phyloP scores from a whole-genome alignment of 2,888 invertebrate genomes.

The Pomacea canaliculata region DNA sequence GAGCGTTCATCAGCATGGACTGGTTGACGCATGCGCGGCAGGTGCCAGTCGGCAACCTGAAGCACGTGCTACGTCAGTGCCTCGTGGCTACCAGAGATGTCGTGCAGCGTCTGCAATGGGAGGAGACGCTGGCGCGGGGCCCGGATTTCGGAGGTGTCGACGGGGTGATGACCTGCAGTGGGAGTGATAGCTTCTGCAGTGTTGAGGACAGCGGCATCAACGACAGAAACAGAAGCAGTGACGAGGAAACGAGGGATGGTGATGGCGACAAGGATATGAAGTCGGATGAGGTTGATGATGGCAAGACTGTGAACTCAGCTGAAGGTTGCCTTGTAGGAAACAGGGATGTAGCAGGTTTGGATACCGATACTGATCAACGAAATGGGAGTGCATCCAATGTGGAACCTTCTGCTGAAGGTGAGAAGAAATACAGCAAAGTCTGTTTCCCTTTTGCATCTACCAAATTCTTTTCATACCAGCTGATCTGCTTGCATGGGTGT shows the following conservation, averaged over 20 bases:
- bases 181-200: not conserved
- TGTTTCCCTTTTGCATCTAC: no score
- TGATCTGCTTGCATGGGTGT: no score
- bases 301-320: not conserved
- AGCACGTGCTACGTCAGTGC: constrained; percentile 31
- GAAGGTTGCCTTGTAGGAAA: not conserved
- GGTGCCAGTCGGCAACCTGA: constrained; percentile 28
- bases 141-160: not conserved
- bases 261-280: no score
- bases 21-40: constrained; percentile 32
- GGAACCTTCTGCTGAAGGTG: no score
- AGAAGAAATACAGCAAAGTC: no score
- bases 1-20: constrained; percentile 41
- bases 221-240: not conserved
- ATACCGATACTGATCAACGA: no score
- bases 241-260: no score
- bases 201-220: not conserved
- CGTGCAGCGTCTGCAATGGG: constrained; percentile 32
- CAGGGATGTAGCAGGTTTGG: not conserved
- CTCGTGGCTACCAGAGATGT: constrained; percentile 32
- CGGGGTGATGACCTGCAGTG: not conserved
- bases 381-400: no score
- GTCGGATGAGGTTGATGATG: no score
- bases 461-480: no score
- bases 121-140: constrained; percentile 20